phyloP scores from a whole-genome alignment of 2,797 vertebrate species.

The Syndactyla subalaris region DNA sequence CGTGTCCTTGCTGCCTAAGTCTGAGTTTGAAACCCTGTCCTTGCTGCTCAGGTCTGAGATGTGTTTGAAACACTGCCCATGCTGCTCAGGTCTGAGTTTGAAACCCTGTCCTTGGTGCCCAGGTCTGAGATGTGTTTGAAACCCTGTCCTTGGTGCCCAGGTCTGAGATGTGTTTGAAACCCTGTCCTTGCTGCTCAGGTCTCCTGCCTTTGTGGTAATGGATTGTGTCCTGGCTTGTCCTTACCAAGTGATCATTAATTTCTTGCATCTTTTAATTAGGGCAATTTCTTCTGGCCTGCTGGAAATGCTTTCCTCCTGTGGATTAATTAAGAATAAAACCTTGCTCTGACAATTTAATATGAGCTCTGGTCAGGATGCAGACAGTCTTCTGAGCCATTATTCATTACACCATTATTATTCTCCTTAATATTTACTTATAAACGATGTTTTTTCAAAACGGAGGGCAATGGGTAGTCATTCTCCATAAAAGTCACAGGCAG shows the following conservation, averaged over 20 bases:
- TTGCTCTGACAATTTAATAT: neutral
- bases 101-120: neutral
- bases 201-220: neutral
- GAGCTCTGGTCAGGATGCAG: neutral
- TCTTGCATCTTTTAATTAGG: conserved; percentile 43
- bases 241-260: neutral
- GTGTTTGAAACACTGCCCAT: neutral
- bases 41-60: neutral
- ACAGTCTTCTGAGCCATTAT: neutral
- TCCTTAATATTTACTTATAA: neutral
- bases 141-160: too few species aligned
- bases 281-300: neutral
- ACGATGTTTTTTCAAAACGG: neutral
- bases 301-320: neutral
- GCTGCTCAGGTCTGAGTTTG: neutral
- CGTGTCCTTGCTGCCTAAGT: too few species aligned
- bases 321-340: conserved; percentile 28
- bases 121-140: neutral
- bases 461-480: neutral
- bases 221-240: neutral
- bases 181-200: rapidly evolving
- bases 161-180: neutral
- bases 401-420: neutral
- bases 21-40: neutral
- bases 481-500: neutral